Conservation (phyloP, 2,113 vertebrate genomes). For the Sebastes schlegelii region DNA sequence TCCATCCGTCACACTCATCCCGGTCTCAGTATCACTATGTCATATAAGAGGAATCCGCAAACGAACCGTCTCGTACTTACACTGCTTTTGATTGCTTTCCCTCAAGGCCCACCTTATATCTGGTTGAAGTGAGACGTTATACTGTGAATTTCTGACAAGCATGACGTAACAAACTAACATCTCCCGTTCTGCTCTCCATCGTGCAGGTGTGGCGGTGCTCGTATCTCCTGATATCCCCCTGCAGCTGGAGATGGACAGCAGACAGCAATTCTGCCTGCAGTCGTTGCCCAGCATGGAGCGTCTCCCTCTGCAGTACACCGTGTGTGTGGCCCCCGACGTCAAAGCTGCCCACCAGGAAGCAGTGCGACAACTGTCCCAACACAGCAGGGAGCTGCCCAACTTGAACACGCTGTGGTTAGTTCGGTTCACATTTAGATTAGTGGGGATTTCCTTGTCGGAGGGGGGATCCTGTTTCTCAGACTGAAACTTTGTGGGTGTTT, state of each 20-base stretch:
- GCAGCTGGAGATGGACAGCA: constrained; percentile 85
- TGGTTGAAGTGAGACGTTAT: constrained; percentile 18
- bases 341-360: constrained; percentile 82
- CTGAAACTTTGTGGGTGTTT: not conserved
- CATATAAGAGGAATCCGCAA: constrained; percentile 64
- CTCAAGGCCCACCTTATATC: not conserved
- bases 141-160: not conserved
- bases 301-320: constrained; percentile 85
- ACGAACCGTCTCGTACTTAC: constrained; percentile 4
- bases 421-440: constrained; percentile 15
- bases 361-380: constrained; percentile 65
- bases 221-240: constrained; percentile 84
- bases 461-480: not conserved
- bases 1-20: constrained; percentile 54
- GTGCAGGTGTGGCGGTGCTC: constrained; percentile 87
- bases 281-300: constrained; percentile 77
- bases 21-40: constrained; percentile 65
- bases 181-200: constrained; percentile 14
- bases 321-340: constrained; percentile 85
- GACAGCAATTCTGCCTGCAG: constrained; percentile 88
- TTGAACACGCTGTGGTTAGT: constrained; percentile 84
- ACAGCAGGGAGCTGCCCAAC: constrained; percentile 80
- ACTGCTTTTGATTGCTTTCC: constrained; percentile 12
- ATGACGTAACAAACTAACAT: not conserved
- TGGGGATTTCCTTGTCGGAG: not conserved